Base-by-base conservation (phyloP, 2,113 vertebrate genomes). In the Progne subis region DNA sequence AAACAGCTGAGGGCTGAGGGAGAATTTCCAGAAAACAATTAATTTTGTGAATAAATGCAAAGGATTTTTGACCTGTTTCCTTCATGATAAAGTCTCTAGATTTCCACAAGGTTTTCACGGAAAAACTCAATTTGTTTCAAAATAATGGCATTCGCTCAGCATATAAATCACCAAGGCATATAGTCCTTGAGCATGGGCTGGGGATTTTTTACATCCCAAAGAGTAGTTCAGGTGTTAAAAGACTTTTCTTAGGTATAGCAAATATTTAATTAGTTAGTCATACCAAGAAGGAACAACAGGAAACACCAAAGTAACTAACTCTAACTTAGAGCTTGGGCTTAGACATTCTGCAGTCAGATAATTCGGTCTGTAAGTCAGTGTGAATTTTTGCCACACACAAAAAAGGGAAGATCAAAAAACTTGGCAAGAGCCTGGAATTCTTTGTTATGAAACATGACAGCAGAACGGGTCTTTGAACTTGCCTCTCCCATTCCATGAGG, bases 391-490 rank as follows among this genome's bases (percentile, higher is more conserved):
- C 56, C 44, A 64, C 39, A 44, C 6, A 83, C 50, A 67, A 53
- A 88, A 75, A 25, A 31, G 34, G 39, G 86, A 91, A 89, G 84
- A 92, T 95, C 43, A 70, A 95, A 91, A 95, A 63, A 47, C 57
- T 46, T 34, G 3, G 64, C 81, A 14, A 32, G 37, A 71, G 81
- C 65, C 49, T 1, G 1, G 47, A 87, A 95, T 95, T 94, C 69
- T 92, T 91, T 59, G 43, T 67, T 74, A 74, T 19, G 81, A 88
- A 71, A 74, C 79, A 63, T 0, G 32, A 86, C 55, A 92, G 56
- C 64, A 83, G 9, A 93, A 68, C 25, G 88, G 32, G 47, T 78
- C 88, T 96, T 96, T 94, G 91, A 95, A 96, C 72, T 46, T 92
- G 88, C 88, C 80, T 78, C 63, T 95, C 86, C 76, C 76, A 18